Percentiles rank a stretch among this genome's conserved stretches.
Conservation (phyloP, 2,888 invertebrate species). For the Selenia dentaria region DNA sequence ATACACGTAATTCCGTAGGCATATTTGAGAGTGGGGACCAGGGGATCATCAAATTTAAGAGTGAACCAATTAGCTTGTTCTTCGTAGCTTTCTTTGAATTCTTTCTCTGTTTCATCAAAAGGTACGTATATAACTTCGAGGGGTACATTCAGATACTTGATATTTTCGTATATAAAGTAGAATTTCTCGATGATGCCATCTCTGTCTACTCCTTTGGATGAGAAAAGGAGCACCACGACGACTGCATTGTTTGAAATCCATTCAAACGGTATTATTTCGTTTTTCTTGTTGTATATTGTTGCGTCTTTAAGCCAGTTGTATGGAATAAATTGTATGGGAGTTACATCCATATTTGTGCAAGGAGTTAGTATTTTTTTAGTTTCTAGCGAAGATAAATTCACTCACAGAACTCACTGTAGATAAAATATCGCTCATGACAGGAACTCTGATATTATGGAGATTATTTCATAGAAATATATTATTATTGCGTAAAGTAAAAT, state of each 20-base stretch:
- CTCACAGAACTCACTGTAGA: too few relatives aligned
- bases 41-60: conserved; percentile 54
- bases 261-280: conserved; percentile 39
- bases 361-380: too few relatives aligned
- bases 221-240: conserved; percentile 60
- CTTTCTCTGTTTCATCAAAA: conserved; percentile 55
- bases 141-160: conserved; percentile 60
- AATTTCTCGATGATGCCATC: conserved; percentile 59
- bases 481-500: too few relatives aligned
- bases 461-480: too few relatives aligned
- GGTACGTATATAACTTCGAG: conserved; percentile 72
- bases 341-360: background rate
- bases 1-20: conserved; percentile 60
- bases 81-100: conserved; percentile 47
- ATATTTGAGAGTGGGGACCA: conserved; percentile 52
- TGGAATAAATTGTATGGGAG: background rate
- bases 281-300: conserved; percentile 42
- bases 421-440: too few relatives aligned
- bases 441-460: too few relatives aligned
- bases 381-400: too few relatives aligned
- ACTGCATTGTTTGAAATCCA: conserved; percentile 64
- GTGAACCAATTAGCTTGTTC: conserved; percentile 76
- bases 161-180: conserved; percentile 63
- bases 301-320: conserved; percentile 12
- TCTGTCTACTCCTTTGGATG: conserved; percentile 54